These are phyloP conservation scores for Scytalopus superciliaris DNA, from an alignment of 2,113 vertebrate genomes.

Conservation along the genomic window DNA sequence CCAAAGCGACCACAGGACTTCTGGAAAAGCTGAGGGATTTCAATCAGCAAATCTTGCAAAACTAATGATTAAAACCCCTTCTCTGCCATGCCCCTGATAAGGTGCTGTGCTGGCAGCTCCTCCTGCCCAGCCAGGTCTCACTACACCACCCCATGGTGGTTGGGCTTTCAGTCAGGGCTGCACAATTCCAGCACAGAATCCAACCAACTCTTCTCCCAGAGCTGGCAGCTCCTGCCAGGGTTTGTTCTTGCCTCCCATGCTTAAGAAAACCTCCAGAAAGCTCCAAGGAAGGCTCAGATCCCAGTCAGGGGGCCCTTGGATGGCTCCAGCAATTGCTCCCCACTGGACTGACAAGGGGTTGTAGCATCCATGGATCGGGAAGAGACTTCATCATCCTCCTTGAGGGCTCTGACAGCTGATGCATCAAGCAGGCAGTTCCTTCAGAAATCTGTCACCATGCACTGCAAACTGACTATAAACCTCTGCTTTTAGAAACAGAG, in stretches of 20 bases:
- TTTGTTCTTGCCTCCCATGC: not conserved
- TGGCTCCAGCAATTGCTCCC: accelerated
- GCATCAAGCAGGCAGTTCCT: not conserved
- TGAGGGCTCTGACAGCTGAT: not conserved
- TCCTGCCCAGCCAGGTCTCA: not conserved
- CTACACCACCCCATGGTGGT: not conserved
- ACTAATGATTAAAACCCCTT: accelerated
- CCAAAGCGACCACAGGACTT: accelerated
- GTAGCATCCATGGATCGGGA: not conserved
- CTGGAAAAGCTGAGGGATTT: not conserved
- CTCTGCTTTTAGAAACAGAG: not conserved
- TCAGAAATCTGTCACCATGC: not conserved
- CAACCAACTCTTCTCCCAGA: not conserved
- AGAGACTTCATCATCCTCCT: not conserved
- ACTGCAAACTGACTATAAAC: not conserved
- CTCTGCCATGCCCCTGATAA: accelerated
- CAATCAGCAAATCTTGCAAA: not conserved
- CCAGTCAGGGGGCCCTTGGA: accelerated
- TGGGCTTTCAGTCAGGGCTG: not conserved
- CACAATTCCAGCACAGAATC: not conserved
- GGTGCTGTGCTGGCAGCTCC: not conserved
- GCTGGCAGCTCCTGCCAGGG: not conserved
- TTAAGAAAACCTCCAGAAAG: not conserved
- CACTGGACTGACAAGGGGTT: not conserved
- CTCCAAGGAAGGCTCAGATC: not conserved